These are phyloP conservation scores for Orthosia gothica DNA, from an alignment of 2,888 invertebrate species.

Conservation along the genomic window DNA sequence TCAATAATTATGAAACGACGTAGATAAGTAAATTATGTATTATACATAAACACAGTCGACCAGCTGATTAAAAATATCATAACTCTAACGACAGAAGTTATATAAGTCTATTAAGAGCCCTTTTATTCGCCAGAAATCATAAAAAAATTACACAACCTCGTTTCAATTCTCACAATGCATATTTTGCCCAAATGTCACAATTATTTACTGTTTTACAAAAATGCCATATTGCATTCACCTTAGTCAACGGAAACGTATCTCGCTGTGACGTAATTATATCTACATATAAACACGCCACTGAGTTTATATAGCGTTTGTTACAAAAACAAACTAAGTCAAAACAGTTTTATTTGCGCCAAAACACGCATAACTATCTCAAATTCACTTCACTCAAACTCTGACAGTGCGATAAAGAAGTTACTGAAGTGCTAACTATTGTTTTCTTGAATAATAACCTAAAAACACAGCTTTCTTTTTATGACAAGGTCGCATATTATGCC, in stretches of 20 bases:
- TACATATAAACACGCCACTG: conserved; percentile 33
- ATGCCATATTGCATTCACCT: conserved; percentile 31
- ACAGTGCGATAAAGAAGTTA: conserved; percentile 46
- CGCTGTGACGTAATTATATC: conserved; percentile 61
- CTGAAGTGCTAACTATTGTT: conserved; percentile 52
- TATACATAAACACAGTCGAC: conserved; percentile 24
- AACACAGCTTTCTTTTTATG: conserved; percentile 55
- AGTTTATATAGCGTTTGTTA: conserved; percentile 20
- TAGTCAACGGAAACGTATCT: conserved; percentile 48
- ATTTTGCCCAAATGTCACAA: conserved; percentile 8
- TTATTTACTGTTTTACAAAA: conserved; percentile 19
- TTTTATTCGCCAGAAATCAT: background rate
- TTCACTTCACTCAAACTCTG: conserved; percentile 32
- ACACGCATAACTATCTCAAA: conserved; percentile 31
- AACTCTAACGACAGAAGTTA: background rate
- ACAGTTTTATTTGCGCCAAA: conserved; percentile 35
- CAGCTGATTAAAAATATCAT: no score
- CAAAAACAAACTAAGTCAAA: conserved; percentile 27
- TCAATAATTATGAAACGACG: conserved; percentile 4
- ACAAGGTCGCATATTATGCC: conserved; percentile 69
- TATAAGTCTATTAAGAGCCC: conserved; percentile 1
- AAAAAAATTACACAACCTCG: background rate
- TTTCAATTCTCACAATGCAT: background rate
- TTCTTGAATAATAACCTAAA: conserved; percentile 66
- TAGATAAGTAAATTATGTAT: conserved; percentile 21